Base-by-base conservation (phyloP, 2,797 vertebrate genomes). In the Cichlasoma orientale region DNA sequence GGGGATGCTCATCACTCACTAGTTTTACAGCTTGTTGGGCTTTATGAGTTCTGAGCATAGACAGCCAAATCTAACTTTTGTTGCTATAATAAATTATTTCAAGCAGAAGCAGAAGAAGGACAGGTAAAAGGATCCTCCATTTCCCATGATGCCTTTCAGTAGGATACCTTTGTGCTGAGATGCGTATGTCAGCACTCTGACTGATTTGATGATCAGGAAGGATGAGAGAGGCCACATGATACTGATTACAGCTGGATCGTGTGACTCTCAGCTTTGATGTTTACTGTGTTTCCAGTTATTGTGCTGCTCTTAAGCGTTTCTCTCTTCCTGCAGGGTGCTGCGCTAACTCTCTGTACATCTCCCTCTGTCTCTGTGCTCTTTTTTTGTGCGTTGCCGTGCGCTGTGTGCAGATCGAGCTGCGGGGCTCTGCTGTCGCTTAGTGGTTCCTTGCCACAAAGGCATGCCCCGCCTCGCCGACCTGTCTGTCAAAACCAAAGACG, bases 401-500 rank as follows among this genome's bases (percentile, higher is more conserved):
- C 5, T 31, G 3, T 31, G 61, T 79, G 84, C 90, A 99, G 98
- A 98, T 94, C 97, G 98, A 94, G 98, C 98, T 29, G 98, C 98
- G 23, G 98, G 98, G 89, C 97, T 99, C 92, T 99, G 98, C 95
- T 99, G 98, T 94, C 97, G 98, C 95, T 96, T 99, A 94, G 97
- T 98, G 94, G 97, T 97, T 77, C 97, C 98, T 92, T 98, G 98
- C 95, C 97, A 98, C 95, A 98, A 98, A 95, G 98, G 98, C 94
- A 98, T 98, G 97, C 98, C 98, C 82, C 97, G 97, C 93, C 97
- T 99, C 87, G 97, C 97, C 83, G 98, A 99, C 96, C 97, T 99
- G 94, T 99, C 98, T 84, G 97, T 99, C 96, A 99, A 99, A 98
- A 99, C 98, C 96, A 98, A 98, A 97, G 98, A 99, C 90, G 97